These are phyloP conservation scores for Paralvinella palmiformis DNA, from an alignment of 1,140 invertebrate genomes.

Conservation along the genomic window DNA sequence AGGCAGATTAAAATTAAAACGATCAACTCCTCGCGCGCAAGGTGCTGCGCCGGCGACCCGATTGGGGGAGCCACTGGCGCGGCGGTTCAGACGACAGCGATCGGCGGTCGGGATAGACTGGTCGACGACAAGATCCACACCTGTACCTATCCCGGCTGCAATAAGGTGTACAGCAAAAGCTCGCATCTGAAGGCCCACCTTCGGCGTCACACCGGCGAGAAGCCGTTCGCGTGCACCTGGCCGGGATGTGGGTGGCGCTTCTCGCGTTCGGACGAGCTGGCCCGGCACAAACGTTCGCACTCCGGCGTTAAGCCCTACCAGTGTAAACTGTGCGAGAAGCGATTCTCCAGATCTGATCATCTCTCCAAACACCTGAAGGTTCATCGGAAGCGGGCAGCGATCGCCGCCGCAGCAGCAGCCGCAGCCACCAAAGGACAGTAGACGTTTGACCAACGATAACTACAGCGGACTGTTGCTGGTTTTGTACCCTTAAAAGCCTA, in stretches of 20 bases:
- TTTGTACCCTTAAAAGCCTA: too few species aligned
- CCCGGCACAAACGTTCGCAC: conserved; percentile 61
- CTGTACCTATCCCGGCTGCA: conserved; percentile 59
- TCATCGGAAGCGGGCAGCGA: conserved; percentile 60
- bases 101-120: conserved; percentile 9
- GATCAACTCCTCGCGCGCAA: neutral
- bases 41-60: conserved; percentile 8
- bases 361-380: conserved; percentile 70
- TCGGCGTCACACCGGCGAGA: conserved; percentile 87
- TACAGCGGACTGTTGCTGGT: too few species aligned
- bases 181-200: conserved; percentile 86
- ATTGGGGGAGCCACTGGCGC: too few species aligned
- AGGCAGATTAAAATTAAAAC: neutral
- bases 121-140: conserved; percentile 56
- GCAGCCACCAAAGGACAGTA: too few species aligned
- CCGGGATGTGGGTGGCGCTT: conserved; percentile 88
- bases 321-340: conserved; percentile 68
- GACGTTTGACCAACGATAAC: too few species aligned
- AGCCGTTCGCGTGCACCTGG: conserved; percentile 88
- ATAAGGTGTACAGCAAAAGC: conserved; percentile 81
- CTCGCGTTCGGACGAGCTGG: conserved; percentile 86
- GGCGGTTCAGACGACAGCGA: too few species aligned
- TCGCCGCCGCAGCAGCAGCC: too few species aligned
- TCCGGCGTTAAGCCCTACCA: conserved; percentile 52
- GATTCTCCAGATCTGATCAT: conserved; percentile 63